phyloP scores from a whole-genome alignment of 2,113 vertebrate genomes.

The Ailurus styani region DNA sequence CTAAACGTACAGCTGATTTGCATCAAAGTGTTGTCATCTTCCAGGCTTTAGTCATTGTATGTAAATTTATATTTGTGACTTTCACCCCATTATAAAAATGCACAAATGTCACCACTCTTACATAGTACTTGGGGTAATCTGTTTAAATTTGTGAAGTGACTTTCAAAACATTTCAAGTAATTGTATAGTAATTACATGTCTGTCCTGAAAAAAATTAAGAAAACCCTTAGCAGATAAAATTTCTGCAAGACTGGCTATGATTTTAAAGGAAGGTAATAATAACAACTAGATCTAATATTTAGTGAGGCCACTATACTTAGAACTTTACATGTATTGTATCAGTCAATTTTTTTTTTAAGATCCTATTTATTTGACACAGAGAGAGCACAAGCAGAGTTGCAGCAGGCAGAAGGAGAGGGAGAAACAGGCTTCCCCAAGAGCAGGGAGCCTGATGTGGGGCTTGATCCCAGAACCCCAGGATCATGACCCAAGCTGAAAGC shows the following conservation, averaged over 20 bases:
- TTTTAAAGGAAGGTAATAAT: background rate
- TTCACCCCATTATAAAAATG: background rate
- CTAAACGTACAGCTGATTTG: background rate
- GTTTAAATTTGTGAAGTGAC: background rate
- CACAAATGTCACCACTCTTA: background rate
- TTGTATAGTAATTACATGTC: background rate
- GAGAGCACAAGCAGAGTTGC: no score
- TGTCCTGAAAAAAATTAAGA: background rate
- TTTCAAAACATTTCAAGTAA: background rate
- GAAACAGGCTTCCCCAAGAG: no score
- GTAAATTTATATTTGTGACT: background rate
- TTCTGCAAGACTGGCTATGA: background rate
- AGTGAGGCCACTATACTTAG: background rate
- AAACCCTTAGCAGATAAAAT: background rate
- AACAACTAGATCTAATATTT: background rate
- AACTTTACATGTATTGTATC: background rate
- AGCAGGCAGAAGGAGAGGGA: no score
- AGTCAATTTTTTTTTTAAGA: background rate
- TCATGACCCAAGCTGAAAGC: no score
- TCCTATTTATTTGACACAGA: no score
- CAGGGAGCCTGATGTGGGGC: no score
- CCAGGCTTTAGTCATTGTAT: background rate
- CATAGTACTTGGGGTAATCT: background rate
- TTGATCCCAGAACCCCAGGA: no score
- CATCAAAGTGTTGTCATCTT: background rate